These are phyloP conservation scores for Epicampocera succincta DNA, from an alignment of 2,888 invertebrate species.

Conservation along the genomic window DNA sequence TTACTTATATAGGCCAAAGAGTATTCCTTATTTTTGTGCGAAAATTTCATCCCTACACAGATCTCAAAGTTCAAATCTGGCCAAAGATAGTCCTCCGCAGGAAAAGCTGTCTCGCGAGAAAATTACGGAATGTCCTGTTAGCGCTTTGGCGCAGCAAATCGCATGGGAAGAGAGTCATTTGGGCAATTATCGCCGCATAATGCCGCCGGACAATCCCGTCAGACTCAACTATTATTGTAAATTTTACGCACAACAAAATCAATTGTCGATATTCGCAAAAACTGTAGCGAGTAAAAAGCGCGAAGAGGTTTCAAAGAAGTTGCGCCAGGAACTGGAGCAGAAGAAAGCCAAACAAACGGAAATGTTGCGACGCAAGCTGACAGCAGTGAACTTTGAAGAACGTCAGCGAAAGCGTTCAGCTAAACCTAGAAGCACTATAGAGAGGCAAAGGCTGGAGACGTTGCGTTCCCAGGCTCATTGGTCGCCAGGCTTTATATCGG, in stretches of 20 bases:
- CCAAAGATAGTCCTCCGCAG: neutral
- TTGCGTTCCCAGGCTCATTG: slow-evolving; percentile 75
- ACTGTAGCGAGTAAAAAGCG: slow-evolving; percentile 90
- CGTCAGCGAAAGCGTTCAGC: slow-evolving; percentile 63
- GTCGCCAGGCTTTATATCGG: slow-evolving; percentile 78
- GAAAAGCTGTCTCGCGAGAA: slow-evolving; percentile 16
- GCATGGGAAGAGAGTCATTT: slow-evolving; percentile 89
- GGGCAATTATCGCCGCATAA: slow-evolving; percentile 87
- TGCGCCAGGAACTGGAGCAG: slow-evolving; percentile 85
- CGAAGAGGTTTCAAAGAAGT: slow-evolving; percentile 87
- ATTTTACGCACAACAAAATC: slow-evolving; percentile 88
- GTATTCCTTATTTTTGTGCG: no score
- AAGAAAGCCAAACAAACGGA: slow-evolving; percentile 77
- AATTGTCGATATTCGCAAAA: slow-evolving; percentile 85
- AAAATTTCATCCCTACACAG: slow-evolving; percentile 16
- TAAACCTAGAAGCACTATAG: slow-evolving; percentile 83
- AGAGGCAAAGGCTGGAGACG: slow-evolving; percentile 73
- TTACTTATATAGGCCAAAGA: no score
- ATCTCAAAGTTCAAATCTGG: slow-evolving; percentile 36
- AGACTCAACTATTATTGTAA: slow-evolving; percentile 84
- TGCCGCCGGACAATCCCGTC: slow-evolving; percentile 84
- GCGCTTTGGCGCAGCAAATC: slow-evolving; percentile 84
- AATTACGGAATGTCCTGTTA: slow-evolving; percentile 72
- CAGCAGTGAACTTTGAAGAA: slow-evolving; percentile 69
- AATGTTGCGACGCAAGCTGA: slow-evolving; percentile 60